phyloP scores from a whole-genome alignment of 1,140 invertebrate genomes.

The Drosophila rhopaloa region DNA sequence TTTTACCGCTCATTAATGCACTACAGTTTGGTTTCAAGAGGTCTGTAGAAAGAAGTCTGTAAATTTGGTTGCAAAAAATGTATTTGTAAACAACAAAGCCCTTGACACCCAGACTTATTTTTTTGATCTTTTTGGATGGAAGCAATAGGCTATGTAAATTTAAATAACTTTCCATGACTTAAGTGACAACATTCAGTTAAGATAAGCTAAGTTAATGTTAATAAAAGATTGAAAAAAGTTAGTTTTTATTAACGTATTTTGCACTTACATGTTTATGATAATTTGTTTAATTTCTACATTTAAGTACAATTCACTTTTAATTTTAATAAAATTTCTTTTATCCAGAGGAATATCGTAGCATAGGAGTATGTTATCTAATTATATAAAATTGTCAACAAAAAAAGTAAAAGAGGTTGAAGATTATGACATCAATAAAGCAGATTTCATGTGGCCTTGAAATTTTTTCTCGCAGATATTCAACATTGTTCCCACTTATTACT shows the following conservation, averaged over 20 bases:
- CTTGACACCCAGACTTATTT: constrained; percentile 8
- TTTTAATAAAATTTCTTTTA: background rate
- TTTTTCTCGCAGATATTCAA: no score
- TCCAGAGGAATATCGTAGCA: background rate
- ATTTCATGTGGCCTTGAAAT: constrained; percentile 15
- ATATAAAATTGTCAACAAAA: background rate
- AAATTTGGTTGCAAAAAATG: constrained; percentile 11
- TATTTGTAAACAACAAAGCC: background rate
- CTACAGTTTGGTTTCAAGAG: background rate
- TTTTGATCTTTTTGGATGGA: background rate
- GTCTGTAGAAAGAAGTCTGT: constrained; percentile 1
- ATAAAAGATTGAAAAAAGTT: constrained; percentile 13
- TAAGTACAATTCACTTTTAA: no score
- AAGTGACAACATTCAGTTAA: constrained; percentile 3
- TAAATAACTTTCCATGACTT: constrained; percentile 1
- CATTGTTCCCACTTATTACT: background rate
- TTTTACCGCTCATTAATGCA: constrained; percentile 24
- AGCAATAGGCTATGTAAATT: constrained; percentile 13
- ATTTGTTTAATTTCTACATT: background rate
- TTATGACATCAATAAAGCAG: constrained; percentile 1
- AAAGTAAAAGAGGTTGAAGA: background rate
- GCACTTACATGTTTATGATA: background rate
- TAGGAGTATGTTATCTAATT: background rate
- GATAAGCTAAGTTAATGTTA: constrained; percentile 12
- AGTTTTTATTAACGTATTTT: background rate